Evolutionary conservation across 1,140 invertebrate species (phyloP).

Genomic region (Wasmannia auropunctata): DNA sequence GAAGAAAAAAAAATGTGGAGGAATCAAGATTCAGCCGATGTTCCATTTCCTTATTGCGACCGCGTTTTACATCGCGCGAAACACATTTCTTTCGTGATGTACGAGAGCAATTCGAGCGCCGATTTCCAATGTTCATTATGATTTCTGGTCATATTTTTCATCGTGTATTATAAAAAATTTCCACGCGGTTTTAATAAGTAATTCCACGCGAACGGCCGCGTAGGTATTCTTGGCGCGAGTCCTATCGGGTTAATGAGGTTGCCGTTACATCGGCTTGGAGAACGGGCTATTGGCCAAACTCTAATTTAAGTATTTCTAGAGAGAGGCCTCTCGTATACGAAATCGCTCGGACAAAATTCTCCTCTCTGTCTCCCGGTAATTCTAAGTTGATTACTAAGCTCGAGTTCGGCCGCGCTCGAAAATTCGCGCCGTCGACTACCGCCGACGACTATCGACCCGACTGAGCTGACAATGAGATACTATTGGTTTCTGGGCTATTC

Average conservation of each 20-base stretch:
- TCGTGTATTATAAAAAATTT: neutral
- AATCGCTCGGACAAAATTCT: neutral
- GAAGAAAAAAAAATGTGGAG: neutral
- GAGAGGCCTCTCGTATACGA: neutral
- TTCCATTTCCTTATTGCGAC: neutral
- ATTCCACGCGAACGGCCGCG: neutral
- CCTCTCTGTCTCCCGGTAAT: neutral
- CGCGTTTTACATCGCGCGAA: neutral
- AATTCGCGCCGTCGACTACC: neutral
- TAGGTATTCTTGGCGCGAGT: neutral
- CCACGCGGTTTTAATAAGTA: neutral
- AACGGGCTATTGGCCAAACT: neutral
- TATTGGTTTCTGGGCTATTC: slow-evolving; percentile 27
- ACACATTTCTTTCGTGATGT: neutral
- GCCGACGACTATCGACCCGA: slow-evolving; percentile 5
- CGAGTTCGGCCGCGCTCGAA: neutral
- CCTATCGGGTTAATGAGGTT: neutral
- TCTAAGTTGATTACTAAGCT: slow-evolving; percentile 14
- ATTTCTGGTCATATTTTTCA: no score
- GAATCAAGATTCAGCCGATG: slow-evolving; percentile 6
- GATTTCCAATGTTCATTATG: neutral
- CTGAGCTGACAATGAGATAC: neutral
- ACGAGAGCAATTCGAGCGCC: no score
- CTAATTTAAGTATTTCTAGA: neutral
- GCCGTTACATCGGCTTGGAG: neutral